phyloP scores from a whole-genome alignment of 2,888 invertebrate species.

The Tachina lurida region DNA sequence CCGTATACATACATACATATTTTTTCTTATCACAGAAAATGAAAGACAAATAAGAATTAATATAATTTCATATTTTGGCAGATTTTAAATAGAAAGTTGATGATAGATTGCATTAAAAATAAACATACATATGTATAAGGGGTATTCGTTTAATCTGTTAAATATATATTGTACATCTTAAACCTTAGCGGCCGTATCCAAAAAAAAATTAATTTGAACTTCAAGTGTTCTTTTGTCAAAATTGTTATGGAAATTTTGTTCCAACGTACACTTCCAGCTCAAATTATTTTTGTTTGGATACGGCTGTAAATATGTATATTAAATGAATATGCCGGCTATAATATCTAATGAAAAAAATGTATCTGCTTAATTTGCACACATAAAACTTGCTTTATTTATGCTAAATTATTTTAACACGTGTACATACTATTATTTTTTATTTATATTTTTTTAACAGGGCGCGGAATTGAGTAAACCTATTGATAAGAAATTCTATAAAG shows the following conservation, averaged over 20 bases:
- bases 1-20: not conserved
- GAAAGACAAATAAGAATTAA: slow-evolving; percentile 23
- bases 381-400: not conserved
- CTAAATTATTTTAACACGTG: not conserved
- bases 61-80: slow-evolving; percentile 25
- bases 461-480: slow-evolving; percentile 98
- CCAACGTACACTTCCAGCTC: too few species aligned
- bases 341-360: not conserved
- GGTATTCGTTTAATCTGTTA: too few species aligned
- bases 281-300: too few species aligned
- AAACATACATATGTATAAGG: not conserved
- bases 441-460: slow-evolving; percentile 85
- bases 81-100: slow-evolving; percentile 20
- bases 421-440: not conserved
- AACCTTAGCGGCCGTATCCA: too few species aligned
- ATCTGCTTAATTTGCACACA: not conserved
- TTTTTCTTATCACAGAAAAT: slow-evolving; percentile 38
- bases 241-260: too few species aligned
- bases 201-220: too few species aligned
- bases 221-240: too few species aligned
- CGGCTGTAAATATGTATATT: too few species aligned
- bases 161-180: too few species aligned
- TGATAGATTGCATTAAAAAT: not conserved
- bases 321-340: too few species aligned
- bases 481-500: slow-evolving; percentile 99